These are phyloP conservation scores for Cephus spinipes DNA, from an alignment of 2,888 invertebrate genomes.

Conservation along the genomic window DNA sequence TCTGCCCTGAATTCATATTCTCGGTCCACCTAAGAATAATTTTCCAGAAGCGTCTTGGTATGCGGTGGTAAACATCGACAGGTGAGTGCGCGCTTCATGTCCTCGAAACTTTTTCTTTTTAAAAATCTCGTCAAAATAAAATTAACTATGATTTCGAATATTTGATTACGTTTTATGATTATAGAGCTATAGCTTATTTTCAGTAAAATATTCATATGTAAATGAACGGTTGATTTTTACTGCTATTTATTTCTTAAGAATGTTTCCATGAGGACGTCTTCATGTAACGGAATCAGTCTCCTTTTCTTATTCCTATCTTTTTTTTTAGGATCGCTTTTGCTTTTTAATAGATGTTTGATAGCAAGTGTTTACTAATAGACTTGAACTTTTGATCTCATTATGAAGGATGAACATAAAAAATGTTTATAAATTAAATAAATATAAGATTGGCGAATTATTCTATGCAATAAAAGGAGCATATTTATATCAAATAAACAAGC, in stretches of 20 bases:
- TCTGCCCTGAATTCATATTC: neutral
- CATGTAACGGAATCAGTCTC: neutral
- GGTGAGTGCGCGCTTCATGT: slow-evolving; percentile 32
- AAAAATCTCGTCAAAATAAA: neutral
- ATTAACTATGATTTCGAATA: too few relatives aligned
- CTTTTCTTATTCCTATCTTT: neutral
- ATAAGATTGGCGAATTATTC: too few relatives aligned
- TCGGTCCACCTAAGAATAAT: slow-evolving; percentile 22
- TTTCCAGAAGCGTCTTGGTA: slow-evolving; percentile 48
- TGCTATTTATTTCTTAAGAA: neutral
- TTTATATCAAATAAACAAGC: too few relatives aligned
- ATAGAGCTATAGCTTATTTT: too few relatives aligned
- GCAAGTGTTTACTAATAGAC: too few relatives aligned
- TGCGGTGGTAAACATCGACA: slow-evolving; percentile 59
- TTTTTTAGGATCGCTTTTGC: neutral
- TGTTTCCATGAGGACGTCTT: neutral
- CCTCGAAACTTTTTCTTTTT: neutral
- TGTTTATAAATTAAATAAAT: too few relatives aligned
- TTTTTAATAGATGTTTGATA: neutral
- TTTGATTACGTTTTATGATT: too few relatives aligned
- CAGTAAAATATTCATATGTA: too few relatives aligned
- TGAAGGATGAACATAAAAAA: too few relatives aligned
- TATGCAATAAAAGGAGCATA: too few relatives aligned
- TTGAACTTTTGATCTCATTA: too few relatives aligned
- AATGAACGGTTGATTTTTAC: too few relatives aligned